phyloP scores from a whole-genome alignment of 1,140 invertebrate species.

The Nasonia giraulti region DNA sequence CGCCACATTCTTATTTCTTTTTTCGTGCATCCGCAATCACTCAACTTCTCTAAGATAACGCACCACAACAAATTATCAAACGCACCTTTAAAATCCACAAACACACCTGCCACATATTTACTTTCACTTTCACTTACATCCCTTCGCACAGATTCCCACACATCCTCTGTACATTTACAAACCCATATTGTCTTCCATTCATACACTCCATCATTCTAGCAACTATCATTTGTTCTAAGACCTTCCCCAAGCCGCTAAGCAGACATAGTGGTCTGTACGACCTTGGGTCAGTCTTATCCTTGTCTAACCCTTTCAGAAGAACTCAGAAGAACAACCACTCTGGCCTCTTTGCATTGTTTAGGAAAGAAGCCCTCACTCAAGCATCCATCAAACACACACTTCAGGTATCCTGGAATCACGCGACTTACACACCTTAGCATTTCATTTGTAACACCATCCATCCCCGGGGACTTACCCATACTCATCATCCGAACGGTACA shows the following conservation, averaged over 20 bases:
- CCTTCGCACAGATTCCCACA: too few species aligned
- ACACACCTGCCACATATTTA: constrained; percentile 36
- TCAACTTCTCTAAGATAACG: constrained; percentile 36
- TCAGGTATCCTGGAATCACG: neutral
- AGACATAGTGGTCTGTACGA: constrained; percentile 48
- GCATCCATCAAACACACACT: constrained; percentile 17
- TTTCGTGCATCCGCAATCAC: constrained; percentile 16
- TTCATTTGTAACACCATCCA: neutral
- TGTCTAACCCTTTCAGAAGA: neutral
- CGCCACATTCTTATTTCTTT: neutral
- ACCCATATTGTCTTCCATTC: neutral
- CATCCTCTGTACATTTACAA: too few species aligned
- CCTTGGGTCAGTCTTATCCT: neutral
- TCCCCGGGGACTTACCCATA: neutral
- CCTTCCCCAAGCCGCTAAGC: constrained; percentile 42
- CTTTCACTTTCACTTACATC: neutral
- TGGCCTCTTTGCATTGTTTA: neutral
- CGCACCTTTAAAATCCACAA: constrained; percentile 54
- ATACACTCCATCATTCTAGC: constrained; percentile 6
- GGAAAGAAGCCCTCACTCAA: constrained; percentile 14
- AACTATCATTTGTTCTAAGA: neutral
- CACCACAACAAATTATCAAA: constrained; percentile 57
- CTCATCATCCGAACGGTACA: neutral
- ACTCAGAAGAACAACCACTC: constrained; percentile 1
- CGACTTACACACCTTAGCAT: neutral